Base-by-base conservation (phyloP, 2,113 vertebrate species). In the Hippocampus comes region DNA sequence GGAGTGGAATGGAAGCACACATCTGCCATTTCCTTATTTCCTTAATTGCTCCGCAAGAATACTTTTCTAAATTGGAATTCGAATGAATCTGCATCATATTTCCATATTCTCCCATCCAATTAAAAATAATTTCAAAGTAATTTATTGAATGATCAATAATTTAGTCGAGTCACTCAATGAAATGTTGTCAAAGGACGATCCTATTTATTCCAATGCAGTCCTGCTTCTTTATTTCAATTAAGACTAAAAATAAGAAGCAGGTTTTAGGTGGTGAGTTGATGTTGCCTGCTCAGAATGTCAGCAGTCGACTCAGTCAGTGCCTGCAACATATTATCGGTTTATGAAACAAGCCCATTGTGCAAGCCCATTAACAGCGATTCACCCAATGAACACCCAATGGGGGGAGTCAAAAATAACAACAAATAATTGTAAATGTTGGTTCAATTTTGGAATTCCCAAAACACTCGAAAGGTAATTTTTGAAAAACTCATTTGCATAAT, bases 261-360 rank as follows among this genome's bases (percentile, higher is more conserved):
- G 25, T 17, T 60, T 60, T 30, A 5, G 15, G 25, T 30, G 7
- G 23, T 30, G 9, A 63, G 30, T 9, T 61, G 14, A 63, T 38
- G 34, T 30, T 34, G 30, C 34, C 34, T 63, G 27, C 21, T 63
- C 30, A 25, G 38, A 25, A 15, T 61, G 59, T 15, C 27, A 61
- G 25, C 59, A 34, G 59, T 61, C 5, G 14, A 57, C 3, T 57
- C 7, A 60, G 25, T 34, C 21, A n/a, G 63, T 14, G 41, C 21
- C 63, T 48, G 21, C 21, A 65, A 65, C 63, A 46, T 25, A n/a
- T 63, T 63, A 65, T 18, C 6, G 14, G 63, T 65, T 64, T 64
- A 15, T 46, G n/a, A 46, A 65, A 65, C 23, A 65, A 65, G 38
- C 3, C 21, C 20, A 42, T 42, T n/a, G 38, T 64, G 38, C 38